Evolutionary conservation across 2,797 vertebrate genomes (phyloP).

Genomic region (Hephaestus fuliginosus): DNA sequence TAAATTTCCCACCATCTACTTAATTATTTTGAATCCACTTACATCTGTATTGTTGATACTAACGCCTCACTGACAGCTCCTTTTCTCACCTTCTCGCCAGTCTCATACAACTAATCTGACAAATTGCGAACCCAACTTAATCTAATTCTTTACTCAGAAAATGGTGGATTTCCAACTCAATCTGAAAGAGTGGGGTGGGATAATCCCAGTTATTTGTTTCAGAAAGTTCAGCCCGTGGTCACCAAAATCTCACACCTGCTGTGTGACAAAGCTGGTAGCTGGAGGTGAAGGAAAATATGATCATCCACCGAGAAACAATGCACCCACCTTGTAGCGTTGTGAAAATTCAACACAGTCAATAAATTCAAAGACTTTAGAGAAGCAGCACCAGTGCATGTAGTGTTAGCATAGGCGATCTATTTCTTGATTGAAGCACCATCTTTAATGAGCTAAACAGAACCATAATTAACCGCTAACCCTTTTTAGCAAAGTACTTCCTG

Average conservation of each 20-base stretch:
- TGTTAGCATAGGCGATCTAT: not conserved
- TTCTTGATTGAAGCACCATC: not conserved
- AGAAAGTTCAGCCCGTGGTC: constrained; percentile 65
- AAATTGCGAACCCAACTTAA: constrained; percentile 63
- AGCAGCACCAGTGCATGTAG: not conserved
- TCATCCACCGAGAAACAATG: not conserved
- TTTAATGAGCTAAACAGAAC: not conserved
- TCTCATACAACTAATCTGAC: constrained; percentile 41
- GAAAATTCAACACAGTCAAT: not conserved
- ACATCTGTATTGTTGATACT: not conserved
- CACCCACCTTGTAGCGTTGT: not conserved
- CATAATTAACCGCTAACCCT: constrained; percentile 1
- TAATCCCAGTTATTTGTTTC: constrained; percentile 72
- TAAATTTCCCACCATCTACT: constrained; percentile 51
- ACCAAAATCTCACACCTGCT: constrained; percentile 67
- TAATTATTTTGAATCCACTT: not conserved
- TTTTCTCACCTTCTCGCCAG: constrained; percentile 36
- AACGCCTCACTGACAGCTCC: constrained; percentile 18
- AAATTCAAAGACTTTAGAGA: not conserved
- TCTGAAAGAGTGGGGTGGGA: constrained; percentile 69
- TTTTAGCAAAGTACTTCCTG: constrained; percentile 34
- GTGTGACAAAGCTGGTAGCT: constrained; percentile 8
- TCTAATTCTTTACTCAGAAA: constrained; percentile 61
- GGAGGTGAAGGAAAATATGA: not conserved
- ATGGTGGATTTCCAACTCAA: constrained; percentile 69